Evolutionary conservation across 2,797 vertebrate genomes (phyloP).

Genomic region (Peromyscus melanophrys): DNA sequence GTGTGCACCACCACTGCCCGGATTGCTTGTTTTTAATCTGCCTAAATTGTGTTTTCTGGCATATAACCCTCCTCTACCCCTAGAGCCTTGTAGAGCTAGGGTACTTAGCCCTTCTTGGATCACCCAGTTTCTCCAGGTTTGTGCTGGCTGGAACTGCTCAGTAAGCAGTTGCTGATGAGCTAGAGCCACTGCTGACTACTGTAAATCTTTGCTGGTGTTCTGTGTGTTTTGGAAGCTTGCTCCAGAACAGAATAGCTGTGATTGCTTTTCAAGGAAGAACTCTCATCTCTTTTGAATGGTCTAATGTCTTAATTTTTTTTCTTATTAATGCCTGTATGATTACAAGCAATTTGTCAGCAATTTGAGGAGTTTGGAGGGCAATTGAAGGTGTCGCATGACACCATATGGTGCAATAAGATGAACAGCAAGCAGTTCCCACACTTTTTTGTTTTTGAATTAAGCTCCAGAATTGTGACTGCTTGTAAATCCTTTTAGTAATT

Average conservation of each 20-base stretch:
- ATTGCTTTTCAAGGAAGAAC: constrained; percentile 66
- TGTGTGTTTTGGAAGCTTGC: constrained; percentile 30
- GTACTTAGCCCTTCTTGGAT: neutral
- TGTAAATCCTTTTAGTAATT: constrained; percentile 70
- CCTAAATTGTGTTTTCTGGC: neutral
- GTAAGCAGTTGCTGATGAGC: neutral
- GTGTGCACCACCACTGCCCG: too few species aligned
- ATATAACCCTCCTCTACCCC: neutral
- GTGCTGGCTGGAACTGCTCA: neutral
- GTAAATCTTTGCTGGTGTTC: neutral
- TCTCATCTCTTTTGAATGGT: constrained; percentile 59
- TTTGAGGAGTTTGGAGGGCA: constrained; percentile 64
- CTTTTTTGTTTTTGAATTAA: constrained; percentile 71
- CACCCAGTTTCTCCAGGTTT: neutral
- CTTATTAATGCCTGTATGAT: constrained; percentile 55
- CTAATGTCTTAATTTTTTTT: neutral
- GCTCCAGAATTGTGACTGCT: constrained; percentile 65
- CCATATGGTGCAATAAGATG: neutral
- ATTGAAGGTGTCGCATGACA: constrained; percentile 57
- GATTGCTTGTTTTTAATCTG: neutral
- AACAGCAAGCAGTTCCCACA: constrained; percentile 68
- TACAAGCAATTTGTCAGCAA: constrained; percentile 45
- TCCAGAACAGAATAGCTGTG: constrained; percentile 7
- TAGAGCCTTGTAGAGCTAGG: neutral
- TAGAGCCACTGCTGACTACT: neutral